Evolutionary conservation across 2,888 invertebrate species (phyloP).

Genomic region (Drosophila tripunctata): DNA sequence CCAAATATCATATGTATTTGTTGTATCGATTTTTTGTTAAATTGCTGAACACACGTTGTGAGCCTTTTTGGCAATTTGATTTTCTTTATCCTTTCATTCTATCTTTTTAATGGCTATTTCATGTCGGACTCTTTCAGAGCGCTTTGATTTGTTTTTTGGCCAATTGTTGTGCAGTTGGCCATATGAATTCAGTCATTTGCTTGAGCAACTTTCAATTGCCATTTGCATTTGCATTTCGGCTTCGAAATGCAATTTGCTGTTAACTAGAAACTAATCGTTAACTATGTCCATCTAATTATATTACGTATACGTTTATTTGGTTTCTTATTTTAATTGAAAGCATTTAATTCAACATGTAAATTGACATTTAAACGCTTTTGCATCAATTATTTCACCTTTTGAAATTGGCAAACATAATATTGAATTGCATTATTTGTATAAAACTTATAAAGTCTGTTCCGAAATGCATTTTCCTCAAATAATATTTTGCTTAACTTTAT

Average conservation of each 20-base stretch:
- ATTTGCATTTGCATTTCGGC: conserved; percentile 7
- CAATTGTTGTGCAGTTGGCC: conserved; percentile 41
- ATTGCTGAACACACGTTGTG: conserved; percentile 54
- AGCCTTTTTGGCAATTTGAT: conserved; percentile 42
- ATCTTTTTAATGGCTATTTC: not conserved
- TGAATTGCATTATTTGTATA: not conserved
- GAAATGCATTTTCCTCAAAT: not conserved
- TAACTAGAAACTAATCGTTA: conserved; percentile 14
- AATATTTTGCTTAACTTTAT: too few relatives aligned
- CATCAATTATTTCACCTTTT: conserved; percentile 38
- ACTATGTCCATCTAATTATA: conserved; percentile 26
- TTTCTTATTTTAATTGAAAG: conserved; percentile 4
- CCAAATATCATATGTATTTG: conserved; percentile 12
- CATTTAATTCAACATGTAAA: conserved; percentile 15
- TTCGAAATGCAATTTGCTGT: conserved; percentile 14
- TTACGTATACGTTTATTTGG: not conserved
- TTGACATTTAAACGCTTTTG: conserved; percentile 10
- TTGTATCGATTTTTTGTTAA: conserved; percentile 40
- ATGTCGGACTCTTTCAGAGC: conserved; percentile 29
- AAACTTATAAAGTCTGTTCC: not conserved
- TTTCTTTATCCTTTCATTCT: not conserved
- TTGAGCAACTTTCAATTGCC: conserved; percentile 30
- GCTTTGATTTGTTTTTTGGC: conserved; percentile 32
- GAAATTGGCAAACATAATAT: conserved; percentile 7
- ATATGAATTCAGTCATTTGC: conserved; percentile 26